phyloP scores from a whole-genome alignment of 1,140 invertebrate genomes.

The Drosophila funebris region DNA sequence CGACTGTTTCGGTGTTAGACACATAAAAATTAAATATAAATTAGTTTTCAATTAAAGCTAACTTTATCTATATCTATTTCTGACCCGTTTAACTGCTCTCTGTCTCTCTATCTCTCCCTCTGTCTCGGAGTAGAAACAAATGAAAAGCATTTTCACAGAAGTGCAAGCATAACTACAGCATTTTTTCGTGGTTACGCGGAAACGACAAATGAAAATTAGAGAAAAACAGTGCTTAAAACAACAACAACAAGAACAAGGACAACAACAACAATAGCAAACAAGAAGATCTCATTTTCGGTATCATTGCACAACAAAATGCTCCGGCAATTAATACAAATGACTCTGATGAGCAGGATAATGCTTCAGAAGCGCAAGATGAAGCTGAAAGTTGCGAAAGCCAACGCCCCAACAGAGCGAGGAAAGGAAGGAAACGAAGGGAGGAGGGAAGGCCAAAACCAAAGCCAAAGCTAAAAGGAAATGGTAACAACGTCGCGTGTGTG shows the following conservation, averaged over 20 bases:
- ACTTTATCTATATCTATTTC: background rate
- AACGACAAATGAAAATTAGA: conserved; percentile 46
- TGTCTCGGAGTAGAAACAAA: background rate
- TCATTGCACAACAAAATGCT: conserved; percentile 73
- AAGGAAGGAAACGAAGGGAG: background rate
- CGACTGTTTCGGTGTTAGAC: too few species aligned
- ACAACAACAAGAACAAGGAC: background rate
- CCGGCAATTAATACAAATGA: conserved; percentile 81
- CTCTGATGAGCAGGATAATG: conserved; percentile 69
- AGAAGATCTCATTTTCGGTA: conserved; percentile 63
- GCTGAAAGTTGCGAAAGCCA: conserved; percentile 28
- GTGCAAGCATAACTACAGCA: conserved; percentile 1
- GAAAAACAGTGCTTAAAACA: conserved; percentile 20
- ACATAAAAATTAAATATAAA: background rate
- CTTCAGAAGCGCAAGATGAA: conserved; percentile 12
- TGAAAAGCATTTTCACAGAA: background rate
- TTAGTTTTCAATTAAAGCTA: background rate
- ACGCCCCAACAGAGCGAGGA: background rate
- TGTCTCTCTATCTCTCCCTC: too few species aligned
- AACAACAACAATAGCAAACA: background rate
- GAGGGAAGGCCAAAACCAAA: conserved; percentile 33
- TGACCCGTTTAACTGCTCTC: background rate
- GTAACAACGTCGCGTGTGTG: conserved; percentile 15
- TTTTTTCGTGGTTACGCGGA: conserved; percentile 24
- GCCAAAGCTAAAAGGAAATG: conserved; percentile 51